phyloP scores from a whole-genome alignment of 2,888 invertebrate genomes.

The Caenorhabditis macrosperma region DNA sequence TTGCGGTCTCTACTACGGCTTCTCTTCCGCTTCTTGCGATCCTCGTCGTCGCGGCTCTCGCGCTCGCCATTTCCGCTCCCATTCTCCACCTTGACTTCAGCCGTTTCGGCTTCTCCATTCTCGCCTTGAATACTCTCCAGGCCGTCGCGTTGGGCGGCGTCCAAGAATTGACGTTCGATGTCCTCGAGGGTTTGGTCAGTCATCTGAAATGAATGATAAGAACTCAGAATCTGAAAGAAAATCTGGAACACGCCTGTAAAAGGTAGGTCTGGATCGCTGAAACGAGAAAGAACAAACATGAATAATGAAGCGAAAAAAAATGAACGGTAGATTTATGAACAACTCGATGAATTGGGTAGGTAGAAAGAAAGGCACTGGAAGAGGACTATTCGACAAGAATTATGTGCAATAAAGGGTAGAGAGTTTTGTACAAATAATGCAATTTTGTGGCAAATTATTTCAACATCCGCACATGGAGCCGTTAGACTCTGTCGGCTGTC shows the following conservation, averaged over 20 bases:
- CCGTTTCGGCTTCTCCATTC: neutral
- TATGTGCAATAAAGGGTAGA: neutral
- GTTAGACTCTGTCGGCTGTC: conserved; percentile 39
- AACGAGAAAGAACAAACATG: neutral
- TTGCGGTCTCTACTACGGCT: conserved; percentile 59
- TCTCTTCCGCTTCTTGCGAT: conserved; percentile 63
- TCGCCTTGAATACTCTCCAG: conserved; percentile 26
- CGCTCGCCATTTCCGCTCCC: neutral
- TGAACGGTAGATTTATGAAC: neutral
- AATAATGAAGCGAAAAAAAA: neutral
- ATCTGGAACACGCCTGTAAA: too few species aligned
- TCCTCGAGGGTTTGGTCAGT: conserved; percentile 43
- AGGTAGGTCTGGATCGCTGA: neutral
- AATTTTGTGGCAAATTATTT: neutral
- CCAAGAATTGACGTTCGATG: conserved; percentile 54
- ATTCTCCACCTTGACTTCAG: conserved; percentile 7
- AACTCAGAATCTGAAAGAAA: too few species aligned
- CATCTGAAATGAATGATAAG: conserved; percentile 11
- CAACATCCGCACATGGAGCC: conserved; percentile 45
- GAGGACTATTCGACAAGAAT: conserved; percentile 1
- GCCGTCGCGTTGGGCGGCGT: conserved; percentile 51
- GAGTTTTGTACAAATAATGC: neutral
- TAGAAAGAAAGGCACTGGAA: neutral
- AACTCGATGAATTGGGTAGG: neutral
- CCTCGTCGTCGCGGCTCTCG: conserved; percentile 44